phyloP scores from a whole-genome alignment of 2,888 invertebrate genomes.

The Mimumesa dahlbomi region DNA sequence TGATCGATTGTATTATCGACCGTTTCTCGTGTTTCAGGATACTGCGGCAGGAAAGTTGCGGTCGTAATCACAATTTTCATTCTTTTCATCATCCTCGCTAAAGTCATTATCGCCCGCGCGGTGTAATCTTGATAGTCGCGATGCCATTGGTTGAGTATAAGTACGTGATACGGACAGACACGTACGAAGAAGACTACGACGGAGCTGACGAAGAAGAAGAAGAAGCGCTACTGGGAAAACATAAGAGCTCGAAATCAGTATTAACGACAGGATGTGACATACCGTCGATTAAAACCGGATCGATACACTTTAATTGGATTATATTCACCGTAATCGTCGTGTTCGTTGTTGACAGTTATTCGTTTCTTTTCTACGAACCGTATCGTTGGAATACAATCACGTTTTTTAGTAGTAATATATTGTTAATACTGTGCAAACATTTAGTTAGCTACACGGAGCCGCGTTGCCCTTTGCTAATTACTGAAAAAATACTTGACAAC shows the following conservation, averaged over 20 bases:
- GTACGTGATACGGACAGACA: no score
- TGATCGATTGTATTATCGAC: neutral
- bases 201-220: neutral
- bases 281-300: no score
- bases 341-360: neutral
- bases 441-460: neutral
- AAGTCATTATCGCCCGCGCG: neutral
- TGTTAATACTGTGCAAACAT: conserved; percentile 4
- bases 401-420: neutral
- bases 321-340: neutral
- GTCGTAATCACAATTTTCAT: neutral
- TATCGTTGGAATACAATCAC: neutral
- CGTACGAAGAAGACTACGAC: neutral
- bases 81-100: neutral
- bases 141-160: no score
- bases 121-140: no score
- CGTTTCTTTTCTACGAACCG: neutral
- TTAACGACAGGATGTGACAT: neutral
- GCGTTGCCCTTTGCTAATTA: neutral
- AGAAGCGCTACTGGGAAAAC: neutral
- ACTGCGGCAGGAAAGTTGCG: neutral
- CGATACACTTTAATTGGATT: neutral
- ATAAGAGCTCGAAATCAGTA: neutral
- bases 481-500: neutral
- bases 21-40: neutral